phyloP scores from a whole-genome alignment of 2,888 invertebrate genomes.

The Anorthoa munda region DNA sequence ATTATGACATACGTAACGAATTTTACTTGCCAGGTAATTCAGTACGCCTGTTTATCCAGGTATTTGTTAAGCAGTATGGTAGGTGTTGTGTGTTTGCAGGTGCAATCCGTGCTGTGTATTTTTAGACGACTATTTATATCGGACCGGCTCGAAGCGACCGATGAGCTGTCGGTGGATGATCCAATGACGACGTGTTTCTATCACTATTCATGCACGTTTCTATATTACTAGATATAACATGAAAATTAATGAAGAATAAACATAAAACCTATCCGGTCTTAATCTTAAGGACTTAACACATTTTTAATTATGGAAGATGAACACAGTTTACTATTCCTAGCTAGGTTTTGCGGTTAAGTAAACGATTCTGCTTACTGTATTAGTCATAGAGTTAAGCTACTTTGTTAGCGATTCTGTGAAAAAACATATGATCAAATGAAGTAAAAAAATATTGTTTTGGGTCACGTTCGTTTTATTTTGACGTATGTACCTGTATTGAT shows the following conservation, averaged over 20 bases:
- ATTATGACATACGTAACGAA: conserved; percentile 43
- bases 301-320: conserved; percentile 39
- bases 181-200: conserved; percentile 71
- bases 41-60: conserved; percentile 51
- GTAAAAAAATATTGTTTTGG: conserved; percentile 25
- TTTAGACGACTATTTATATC: conserved; percentile 89
- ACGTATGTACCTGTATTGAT: conserved; percentile 53
- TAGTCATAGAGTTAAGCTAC: conserved; percentile 24
- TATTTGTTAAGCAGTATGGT: conserved; percentile 62
- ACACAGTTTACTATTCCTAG: conserved; percentile 4
- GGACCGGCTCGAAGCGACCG: conserved; percentile 82
- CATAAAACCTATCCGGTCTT: conserved; percentile 21
- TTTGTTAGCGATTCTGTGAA: conserved; percentile 20
- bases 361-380: conserved; percentile 26
- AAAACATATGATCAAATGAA: conserved; percentile 17
- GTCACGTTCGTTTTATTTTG: conserved; percentile 46
- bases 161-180: conserved; percentile 80
- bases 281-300: conserved; percentile 17
- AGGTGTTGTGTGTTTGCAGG: conserved; percentile 78
- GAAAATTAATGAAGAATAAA: conserved; percentile 25
- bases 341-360: conserved; percentile 17
- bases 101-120: conserved; percentile 87
- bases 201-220: conserved; percentile 58
- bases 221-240: conserved; percentile 13
- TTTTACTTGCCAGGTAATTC: conserved; percentile 37